A percentile compares a stretch with the other conserved stretches of the same genome.
phyloP scores from a whole-genome alignment of 2,113 vertebrate genomes.

The Epinephelus cyanopodus region DNA sequence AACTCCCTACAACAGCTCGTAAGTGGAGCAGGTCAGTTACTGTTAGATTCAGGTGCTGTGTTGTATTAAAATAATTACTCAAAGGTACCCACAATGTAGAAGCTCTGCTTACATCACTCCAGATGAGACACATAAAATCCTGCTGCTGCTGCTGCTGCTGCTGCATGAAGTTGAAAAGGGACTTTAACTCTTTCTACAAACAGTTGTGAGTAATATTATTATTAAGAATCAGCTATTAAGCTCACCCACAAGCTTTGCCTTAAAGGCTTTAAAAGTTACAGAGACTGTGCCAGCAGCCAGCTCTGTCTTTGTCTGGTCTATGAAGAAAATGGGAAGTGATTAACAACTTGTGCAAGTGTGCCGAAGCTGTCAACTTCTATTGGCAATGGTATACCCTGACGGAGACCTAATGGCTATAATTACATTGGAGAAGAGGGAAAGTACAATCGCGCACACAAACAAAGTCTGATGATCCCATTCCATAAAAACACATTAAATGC shows the following conservation, averaged over 20 bases:
- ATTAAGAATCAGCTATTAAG: neutral
- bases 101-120: no score
- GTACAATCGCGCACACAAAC: conserved; percentile 25
- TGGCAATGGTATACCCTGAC: conserved; percentile 7
- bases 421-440: conserved; percentile 11
- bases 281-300: neutral
- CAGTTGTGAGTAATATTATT: neutral
- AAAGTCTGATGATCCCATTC: conserved; percentile 5
- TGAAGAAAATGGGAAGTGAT: conserved; percentile 35
- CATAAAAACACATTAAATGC: conserved; percentile 4
- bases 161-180: no score
- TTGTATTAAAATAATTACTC: no score
- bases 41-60: no score
- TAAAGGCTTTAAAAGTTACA: neutral
- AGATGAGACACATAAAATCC: no score
- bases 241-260: neutral
- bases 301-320: conserved; percentile 1
- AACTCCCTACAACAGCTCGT: no score
- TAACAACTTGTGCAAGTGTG: conserved; percentile 30
- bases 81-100: no score
- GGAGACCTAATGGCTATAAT: conserved; percentile 39
- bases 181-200: no score
- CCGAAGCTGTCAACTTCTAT: conserved; percentile 31
- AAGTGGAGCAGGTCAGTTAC: no score
- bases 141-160: no score